These are phyloP conservation scores for Caradrina clavipalpis DNA, from an alignment of 2,888 invertebrate species.

Conservation along the genomic window DNA sequence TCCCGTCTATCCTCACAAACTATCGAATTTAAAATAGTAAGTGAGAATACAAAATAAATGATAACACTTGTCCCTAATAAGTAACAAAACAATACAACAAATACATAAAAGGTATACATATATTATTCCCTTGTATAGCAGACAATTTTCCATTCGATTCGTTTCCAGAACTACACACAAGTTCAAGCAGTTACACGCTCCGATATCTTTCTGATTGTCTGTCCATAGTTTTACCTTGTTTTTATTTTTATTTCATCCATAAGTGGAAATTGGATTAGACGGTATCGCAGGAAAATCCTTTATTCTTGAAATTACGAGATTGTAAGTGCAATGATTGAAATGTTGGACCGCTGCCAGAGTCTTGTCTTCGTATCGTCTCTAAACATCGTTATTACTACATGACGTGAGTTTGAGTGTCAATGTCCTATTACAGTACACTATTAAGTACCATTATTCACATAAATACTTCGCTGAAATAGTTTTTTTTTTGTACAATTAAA, in stretches of 20 bases:
- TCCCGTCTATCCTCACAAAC: too few species aligned
- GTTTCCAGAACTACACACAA: conserved; percentile 52
- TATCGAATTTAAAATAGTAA: too few species aligned
- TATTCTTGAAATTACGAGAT: conserved; percentile 46
- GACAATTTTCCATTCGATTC: conserved; percentile 61
- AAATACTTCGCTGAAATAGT: neutral
- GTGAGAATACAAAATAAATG: too few species aligned
- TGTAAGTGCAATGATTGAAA: conserved; percentile 48
- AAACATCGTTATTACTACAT: conserved; percentile 41
- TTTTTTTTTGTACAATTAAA: neutral
- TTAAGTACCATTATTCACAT: conserved; percentile 2
- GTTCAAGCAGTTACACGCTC: conserved; percentile 61
- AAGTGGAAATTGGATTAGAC: conserved; percentile 61
- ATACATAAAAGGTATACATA: neutral
- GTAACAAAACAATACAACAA: neutral
- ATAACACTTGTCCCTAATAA: neutral
- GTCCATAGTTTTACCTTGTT: conserved; percentile 57
- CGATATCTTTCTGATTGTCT: conserved; percentile 61
- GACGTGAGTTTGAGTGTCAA: conserved; percentile 38
- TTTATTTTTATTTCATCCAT: conserved; percentile 58
- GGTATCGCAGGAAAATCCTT: conserved; percentile 43
- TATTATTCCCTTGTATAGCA: conserved; percentile 35
- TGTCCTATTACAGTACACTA: conserved; percentile 31
- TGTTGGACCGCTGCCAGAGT: conserved; percentile 41
- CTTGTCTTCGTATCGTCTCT: conserved; percentile 41